Base-by-base conservation (phyloP, 2,888 invertebrate genomes). In the Cheilosia variabilis region DNA sequence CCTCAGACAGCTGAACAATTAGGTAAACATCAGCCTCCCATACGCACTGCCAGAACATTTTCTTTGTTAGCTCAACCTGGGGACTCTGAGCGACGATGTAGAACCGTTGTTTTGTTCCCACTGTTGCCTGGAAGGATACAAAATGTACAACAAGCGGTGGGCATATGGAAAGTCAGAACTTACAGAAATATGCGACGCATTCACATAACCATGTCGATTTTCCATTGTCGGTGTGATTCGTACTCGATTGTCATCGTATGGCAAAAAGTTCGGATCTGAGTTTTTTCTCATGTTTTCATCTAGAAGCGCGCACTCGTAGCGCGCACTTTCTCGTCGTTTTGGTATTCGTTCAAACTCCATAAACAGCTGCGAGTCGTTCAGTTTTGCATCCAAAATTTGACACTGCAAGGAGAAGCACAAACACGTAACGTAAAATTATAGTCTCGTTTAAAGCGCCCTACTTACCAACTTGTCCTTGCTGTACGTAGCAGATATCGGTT, bases 141-240 rank as follows among this genome's bases (percentile, higher is more conserved):
- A 76, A 52, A 78, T 41, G 65, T 13, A 37, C 34, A 58, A 80
- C 10, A 60, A 57, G 60, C 41, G 55, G 1, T 9, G n/a, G 15
- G 22, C 10, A n/a, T 34, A 17, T 4, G 13, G 15, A 43, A 37
- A 13, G 17, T 1, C 6, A n/a, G 22, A 15, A 81, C 88, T 91
- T 91, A 97, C 97, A 89, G 96, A 96, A 84, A 98, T 95, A 90
- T 97, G 96, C 2, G 97, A 98, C 1, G 98, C 98, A 93, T 98
- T 98, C 88, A 98, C 96, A 89, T 98, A 98, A 15, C 98, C 98
- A 89, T 95, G 94, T 69, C 96, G 95, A 92, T 98, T 98, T 88
- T 95, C 94, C 89, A 96, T 95, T 10, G 95, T 94, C 6, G 98
- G 96, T n/a, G 95, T 95, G 24, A 98, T 93, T 82, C 96, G 94